Base-by-base conservation (phyloP, 2,888 invertebrate species). In the Agonum fuliginosum region DNA sequence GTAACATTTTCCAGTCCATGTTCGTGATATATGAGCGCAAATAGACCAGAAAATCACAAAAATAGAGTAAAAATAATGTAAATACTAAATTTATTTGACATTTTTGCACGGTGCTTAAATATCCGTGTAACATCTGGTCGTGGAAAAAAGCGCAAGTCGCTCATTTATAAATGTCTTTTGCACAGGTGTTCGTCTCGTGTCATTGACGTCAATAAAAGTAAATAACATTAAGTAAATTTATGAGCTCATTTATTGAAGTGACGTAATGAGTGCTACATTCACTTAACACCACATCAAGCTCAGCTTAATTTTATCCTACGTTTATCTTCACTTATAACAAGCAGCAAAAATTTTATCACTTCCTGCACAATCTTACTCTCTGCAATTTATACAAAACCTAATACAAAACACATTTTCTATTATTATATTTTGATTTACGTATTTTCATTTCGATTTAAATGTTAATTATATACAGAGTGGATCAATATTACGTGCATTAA, bases 101-200 rank as follows among this genome's bases (percentile, higher is more conserved):
- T 54, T 22, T 54, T 54, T n/a, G 19, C 48, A n/a, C 20, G 48
- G 12, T 58, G 4, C 24, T 14, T 24, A 58, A 1, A 24, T 24
- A 58, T 58, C 27, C 54, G 27, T 17, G 14, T n/a, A 67, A 74
- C 74, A 74, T 74, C 74, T 74, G 74, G 74, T 10, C 19, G 22
- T 10, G 12, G 17, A 41, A 43, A 30, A 73, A 73, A 54, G 17
- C n/a, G 12, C 24, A 24, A n/a, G n/a, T n/a, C 8, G 8, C 6
- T 14, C 74, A 74, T 74, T 65, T 41, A 65, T 74, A 27, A 41
- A 34, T 43, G 74, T 74, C 74, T 41, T 20, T 62, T 12, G 24
- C 62, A 74, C 74, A 74, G 74, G 74, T 74, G 74, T 17, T 22
- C 6, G 41, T n/a, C 14, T 54, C 24, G 12, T 41, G 74, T 22